Percentiles rank a stretch among this genome's conserved stretches.
Conservation (phyloP, 2,888 invertebrate genomes). For the Athalia cordata region DNA sequence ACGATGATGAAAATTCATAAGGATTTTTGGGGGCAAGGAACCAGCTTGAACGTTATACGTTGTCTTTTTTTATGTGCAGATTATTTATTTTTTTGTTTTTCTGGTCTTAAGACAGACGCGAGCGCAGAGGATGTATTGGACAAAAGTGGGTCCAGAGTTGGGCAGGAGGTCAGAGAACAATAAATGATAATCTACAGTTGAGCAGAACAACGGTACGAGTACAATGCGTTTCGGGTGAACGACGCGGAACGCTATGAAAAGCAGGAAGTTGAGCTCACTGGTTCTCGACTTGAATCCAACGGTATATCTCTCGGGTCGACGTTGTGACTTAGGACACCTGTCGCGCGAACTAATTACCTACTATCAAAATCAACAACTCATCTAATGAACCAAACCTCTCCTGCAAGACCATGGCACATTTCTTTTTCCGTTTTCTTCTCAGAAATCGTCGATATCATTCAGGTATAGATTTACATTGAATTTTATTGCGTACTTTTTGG, state of each 20-base stretch:
- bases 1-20: neutral
- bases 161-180: constrained; percentile 24
- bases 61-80: too few relatives aligned
- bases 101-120: too few relatives aligned
- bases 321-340: constrained; percentile 15
- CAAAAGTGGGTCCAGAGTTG: constrained; percentile 2
- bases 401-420: neutral
- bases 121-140: neutral
- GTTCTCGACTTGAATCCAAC: constrained; percentile 29
- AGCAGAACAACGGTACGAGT: constrained; percentile 31
- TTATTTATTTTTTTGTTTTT: too few relatives aligned
- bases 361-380: neutral
- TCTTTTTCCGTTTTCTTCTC: too few relatives aligned
- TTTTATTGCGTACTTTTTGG: too few relatives aligned
- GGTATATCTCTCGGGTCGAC: constrained; percentile 22
- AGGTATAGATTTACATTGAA: too few relatives aligned
- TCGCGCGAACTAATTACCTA: constrained; percentile 41
- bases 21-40: neutral
- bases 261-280: constrained; percentile 12
- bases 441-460: too few relatives aligned
- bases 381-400: too few relatives aligned
- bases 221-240: constrained; percentile 34
- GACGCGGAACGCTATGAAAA: constrained; percentile 33
- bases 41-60: neutral
- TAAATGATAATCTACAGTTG: neutral